phyloP scores from a whole-genome alignment of 2,113 vertebrate genomes.

The zebrafish (Danio rerio) region DNA sequence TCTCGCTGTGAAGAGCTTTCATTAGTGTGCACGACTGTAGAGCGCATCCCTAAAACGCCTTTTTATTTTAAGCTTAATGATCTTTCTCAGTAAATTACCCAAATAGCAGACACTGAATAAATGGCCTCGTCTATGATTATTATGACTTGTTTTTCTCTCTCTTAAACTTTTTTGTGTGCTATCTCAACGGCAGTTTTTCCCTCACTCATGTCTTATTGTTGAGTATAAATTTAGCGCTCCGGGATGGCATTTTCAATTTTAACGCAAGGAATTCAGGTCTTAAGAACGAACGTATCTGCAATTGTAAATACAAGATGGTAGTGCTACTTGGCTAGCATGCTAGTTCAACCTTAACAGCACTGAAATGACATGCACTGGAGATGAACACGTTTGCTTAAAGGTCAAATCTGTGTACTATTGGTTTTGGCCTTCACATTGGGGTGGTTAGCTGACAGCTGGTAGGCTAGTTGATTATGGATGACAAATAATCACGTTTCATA shows the following conservation, averaged over 20 bases:
- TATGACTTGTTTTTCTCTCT: background rate
- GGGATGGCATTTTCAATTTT: background rate
- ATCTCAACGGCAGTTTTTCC: background rate
- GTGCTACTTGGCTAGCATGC: too few relatives aligned
- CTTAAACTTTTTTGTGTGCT: background rate
- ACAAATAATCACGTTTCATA: too few relatives aligned
- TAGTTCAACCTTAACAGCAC: too few relatives aligned
- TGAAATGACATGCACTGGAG: too few relatives aligned
- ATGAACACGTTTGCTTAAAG: too few relatives aligned
- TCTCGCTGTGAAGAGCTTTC: constrained; percentile 25
- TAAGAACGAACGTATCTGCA: background rate
- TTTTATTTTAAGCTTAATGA: constrained; percentile 24
- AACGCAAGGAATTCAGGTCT: background rate
- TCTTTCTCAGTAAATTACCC: constrained; percentile 22
- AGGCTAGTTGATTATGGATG: too few relatives aligned
- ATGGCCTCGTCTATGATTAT: background rate
- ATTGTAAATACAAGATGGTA: too few relatives aligned
- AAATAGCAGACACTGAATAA: background rate
- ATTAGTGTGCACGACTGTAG: constrained; percentile 17
- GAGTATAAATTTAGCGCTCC: background rate
- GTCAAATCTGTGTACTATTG: too few relatives aligned
- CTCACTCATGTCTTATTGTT: background rate
- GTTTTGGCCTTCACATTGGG: too few relatives aligned
- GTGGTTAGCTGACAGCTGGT: too few relatives aligned
- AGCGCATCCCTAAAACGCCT: background rate